A percentile compares a stretch with the other conserved stretches of the same genome.
Evolutionary conservation across 2,888 invertebrate species (phyloP).

Genomic region (Mythimna lalbum): DNA sequence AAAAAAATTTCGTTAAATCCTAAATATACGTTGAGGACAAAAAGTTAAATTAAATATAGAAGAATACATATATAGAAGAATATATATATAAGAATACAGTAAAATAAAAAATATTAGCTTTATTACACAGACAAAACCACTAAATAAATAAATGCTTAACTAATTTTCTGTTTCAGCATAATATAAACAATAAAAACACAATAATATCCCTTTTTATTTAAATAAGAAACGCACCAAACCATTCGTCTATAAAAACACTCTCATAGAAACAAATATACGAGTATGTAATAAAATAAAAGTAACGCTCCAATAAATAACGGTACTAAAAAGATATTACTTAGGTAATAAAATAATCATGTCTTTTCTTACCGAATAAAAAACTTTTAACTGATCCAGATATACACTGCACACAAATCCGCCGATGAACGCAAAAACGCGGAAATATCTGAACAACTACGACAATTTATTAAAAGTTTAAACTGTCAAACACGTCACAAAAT

Average conservation of each 20-base stretch:
- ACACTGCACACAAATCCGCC: constrained; percentile 71
- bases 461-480: constrained; percentile 66
- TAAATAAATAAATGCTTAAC: background rate
- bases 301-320: constrained; percentile 18
- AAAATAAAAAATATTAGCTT: too few relatives aligned
- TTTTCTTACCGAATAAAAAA: constrained; percentile 67
- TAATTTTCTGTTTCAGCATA: background rate
- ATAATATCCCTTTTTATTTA: background rate
- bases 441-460: constrained; percentile 66
- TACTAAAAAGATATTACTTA: constrained; percentile 20
- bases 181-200: background rate
- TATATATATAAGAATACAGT: too few relatives aligned
- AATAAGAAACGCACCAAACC: background rate
- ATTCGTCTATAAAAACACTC: background rate
- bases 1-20: too few relatives aligned
- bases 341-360: constrained; percentile 20
- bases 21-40: too few relatives aligned
- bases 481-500: constrained; percentile 65
- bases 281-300: constrained; percentile 36
- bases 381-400: constrained; percentile 69
- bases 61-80: too few relatives aligned
- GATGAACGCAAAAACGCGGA: constrained; percentile 63
- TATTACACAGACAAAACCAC: background rate
- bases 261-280: constrained; percentile 24
- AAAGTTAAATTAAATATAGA: background rate